Evolutionary conservation across 2,888 invertebrate species (phyloP).

Genomic region (Fabriciana adippe): DNA sequence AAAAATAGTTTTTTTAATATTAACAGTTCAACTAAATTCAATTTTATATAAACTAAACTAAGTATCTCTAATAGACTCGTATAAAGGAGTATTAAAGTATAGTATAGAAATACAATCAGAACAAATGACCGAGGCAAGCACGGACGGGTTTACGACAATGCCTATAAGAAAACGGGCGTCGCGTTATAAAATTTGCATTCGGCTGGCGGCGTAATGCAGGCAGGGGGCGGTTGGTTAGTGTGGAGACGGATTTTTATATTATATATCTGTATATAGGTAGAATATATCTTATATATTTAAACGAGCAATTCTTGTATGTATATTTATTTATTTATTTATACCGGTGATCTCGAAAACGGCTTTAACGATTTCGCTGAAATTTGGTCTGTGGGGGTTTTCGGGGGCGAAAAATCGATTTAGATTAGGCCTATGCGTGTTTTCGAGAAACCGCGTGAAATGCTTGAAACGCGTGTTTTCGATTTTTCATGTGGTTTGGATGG

Average conservation of each 20-base stretch:
- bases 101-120: constrained; percentile 53
- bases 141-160: constrained; percentile 69
- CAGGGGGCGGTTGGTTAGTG: constrained; percentile 41
- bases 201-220: constrained; percentile 72
- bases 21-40: not conserved
- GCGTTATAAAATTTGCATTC: constrained; percentile 81
- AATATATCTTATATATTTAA: not conserved
- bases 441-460: no score
- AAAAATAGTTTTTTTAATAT: no score
- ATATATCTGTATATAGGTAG: not conserved
- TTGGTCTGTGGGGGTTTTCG: no score
- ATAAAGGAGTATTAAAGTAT: constrained; percentile 16
- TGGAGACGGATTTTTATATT: constrained; percentile 52
- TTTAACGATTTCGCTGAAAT: no score
- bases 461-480: no score
- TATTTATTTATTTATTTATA: no score
- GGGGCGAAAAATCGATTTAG: no score
- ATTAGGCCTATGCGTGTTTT: no score
- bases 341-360: no score
- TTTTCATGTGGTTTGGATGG: no score
- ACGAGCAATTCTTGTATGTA: no score
- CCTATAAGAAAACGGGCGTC: constrained; percentile 77
- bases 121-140: constrained; percentile 75
- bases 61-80: constrained; percentile 14
- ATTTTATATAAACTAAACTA: not conserved